A percentile compares a stretch with the other conserved stretches of the same genome.
phyloP scores from a whole-genome alignment of 2,888 invertebrate species.

The Lasioglossum marginatum region DNA sequence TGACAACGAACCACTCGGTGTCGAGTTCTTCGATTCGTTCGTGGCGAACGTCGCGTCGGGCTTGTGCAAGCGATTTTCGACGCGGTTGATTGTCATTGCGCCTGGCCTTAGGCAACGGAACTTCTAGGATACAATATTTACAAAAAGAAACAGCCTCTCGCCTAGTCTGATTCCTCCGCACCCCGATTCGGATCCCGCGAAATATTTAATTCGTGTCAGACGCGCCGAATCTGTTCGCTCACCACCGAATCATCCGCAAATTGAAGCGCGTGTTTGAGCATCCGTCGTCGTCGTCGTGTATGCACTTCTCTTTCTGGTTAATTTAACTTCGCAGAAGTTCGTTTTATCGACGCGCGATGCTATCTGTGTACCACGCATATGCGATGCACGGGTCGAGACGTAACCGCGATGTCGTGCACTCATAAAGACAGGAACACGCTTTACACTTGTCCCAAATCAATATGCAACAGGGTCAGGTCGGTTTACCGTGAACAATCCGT shows the following conservation, averaged over 20 bases:
- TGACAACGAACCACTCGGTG: slow-evolving; percentile 52
- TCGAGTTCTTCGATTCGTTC: slow-evolving; percentile 41
- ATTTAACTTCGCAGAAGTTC: slow-evolving; percentile 14
- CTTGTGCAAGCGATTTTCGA: slow-evolving; percentile 50
- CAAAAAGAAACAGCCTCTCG: neutral
- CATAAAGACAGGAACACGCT: slow-evolving; percentile 37
- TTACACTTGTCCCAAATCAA: slow-evolving; percentile 48
- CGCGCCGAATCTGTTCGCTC: neutral
- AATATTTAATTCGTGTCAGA: neutral
- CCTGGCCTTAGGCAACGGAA: neutral
- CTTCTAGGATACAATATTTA: neutral
- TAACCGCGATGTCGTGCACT: slow-evolving; percentile 4
- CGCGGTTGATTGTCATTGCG: slow-evolving; percentile 15
- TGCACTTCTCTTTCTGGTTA: slow-evolving; percentile 1
- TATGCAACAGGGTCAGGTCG: slow-evolving; percentile 36
- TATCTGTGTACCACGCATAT: slow-evolving; percentile 8
- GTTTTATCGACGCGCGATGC: neutral
- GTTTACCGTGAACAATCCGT: slow-evolving; percentile 20
- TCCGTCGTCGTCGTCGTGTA: neutral
- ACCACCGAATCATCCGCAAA: neutral
- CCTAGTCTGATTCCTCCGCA: neutral
- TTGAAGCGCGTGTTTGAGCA: neutral
- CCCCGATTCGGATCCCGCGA: neutral
- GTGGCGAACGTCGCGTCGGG: slow-evolving; percentile 3
- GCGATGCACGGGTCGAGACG: slow-evolving; percentile 5